Evolutionary conservation across 2,113 vertebrate genomes (phyloP).

Genomic region (Phylloscopus trochilus): DNA sequence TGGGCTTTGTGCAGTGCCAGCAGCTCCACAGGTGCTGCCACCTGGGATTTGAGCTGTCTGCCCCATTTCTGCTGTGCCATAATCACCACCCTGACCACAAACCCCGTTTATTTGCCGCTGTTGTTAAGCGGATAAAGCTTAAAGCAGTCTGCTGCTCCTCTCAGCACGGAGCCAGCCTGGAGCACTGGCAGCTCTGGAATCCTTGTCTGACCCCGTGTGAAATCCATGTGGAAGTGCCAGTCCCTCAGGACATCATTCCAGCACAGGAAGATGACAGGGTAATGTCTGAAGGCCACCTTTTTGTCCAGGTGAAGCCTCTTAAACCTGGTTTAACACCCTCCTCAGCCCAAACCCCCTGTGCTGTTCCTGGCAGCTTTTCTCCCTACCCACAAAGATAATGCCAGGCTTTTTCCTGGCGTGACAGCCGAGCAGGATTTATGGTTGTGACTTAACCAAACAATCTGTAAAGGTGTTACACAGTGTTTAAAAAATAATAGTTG

Average conservation of each 20-base stretch:
- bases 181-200: neutral
- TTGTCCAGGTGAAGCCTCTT: neutral
- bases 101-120: neutral
- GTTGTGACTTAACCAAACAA: constrained; percentile 26
- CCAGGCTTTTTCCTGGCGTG: neutral
- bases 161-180: neutral
- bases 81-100: neutral
- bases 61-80: neutral
- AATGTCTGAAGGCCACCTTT: fast-evolving
- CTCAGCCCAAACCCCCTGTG: neutral
- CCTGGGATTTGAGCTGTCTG: neutral
- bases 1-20: neutral
- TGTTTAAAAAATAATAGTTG: neutral
- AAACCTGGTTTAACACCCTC: neutral
- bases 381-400: neutral
- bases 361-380: neutral
- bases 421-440: neutral
- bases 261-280: neutral
- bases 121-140: neutral
- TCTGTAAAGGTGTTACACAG: neutral
- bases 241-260: neutral
- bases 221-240: neutral
- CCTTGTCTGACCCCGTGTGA: neutral
- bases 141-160: neutral
- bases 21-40: neutral